phyloP scores from a whole-genome alignment of 1,140 invertebrate genomes.

The Gryllus bimaculatus region DNA sequence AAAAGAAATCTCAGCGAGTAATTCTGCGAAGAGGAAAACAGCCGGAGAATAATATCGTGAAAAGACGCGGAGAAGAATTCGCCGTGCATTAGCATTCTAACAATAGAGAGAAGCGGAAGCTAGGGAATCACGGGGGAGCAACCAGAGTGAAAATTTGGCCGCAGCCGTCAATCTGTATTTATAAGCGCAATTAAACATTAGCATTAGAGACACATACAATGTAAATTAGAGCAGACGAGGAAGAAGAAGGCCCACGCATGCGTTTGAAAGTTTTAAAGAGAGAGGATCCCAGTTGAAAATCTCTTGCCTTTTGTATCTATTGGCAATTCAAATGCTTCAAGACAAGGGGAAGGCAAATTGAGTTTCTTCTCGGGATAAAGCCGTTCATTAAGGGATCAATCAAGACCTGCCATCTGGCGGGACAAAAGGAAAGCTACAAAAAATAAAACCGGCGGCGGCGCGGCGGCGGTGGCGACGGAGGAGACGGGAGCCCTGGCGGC shows the following conservation, averaged over 20 bases:
- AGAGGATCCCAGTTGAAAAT: not conserved
- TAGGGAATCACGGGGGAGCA: no score
- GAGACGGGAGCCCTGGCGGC: not conserved
- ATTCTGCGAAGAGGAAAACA: no score
- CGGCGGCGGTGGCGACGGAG: not conserved
- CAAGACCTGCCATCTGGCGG: not conserved
- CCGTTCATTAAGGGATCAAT: conserved; percentile 4
- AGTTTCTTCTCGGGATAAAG: not conserved
- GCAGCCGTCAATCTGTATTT: not conserved
- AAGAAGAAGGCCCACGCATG: not conserved
- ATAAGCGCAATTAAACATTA: not conserved
- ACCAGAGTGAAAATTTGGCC: no score
- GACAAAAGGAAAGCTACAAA: not conserved
- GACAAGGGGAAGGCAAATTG: conserved; percentile 3
- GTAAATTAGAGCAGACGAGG: not conserved
- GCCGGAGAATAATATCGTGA: no score
- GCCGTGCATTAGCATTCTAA: no score
- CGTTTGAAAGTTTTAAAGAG: not conserved
- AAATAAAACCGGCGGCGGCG: not conserved
- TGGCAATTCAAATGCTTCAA: conserved; percentile 2
- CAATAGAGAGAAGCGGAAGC: no score
- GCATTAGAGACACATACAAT: not conserved
- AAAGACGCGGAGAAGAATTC: no score
- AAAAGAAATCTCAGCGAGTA: no score
- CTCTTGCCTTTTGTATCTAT: conserved; percentile 1